Evolutionary conservation across 1,140 invertebrate species (phyloP), one percentile per base, ranked within the genome.

Genomic region (Ladona fulva): DNA sequence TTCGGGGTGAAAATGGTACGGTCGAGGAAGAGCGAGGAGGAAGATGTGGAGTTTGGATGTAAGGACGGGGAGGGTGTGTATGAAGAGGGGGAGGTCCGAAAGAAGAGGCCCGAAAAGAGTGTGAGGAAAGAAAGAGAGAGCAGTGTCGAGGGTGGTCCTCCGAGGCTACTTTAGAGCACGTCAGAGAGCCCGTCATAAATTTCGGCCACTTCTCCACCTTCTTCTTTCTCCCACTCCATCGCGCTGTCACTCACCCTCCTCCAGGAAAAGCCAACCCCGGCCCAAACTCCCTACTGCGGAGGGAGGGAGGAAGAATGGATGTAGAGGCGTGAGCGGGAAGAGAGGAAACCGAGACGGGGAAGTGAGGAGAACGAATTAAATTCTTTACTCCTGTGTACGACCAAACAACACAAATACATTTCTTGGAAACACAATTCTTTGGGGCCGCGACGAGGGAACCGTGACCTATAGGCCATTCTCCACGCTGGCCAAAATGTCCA

Each of bases 161-260:
- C 52, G 12, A 12, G 52, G 52, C 52, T 66, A 66, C 52, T 66
- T 66, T 66, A 66, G 52, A 66, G 52, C 52, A 66, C 52, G 52
- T 66, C 52, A 66, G 52, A 66, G n/a, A 22, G 52, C 5, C 52
- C 52, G 52, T 66, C 52, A 66, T 66, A 66, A 66, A 66, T 66
- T 66, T 66, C 52, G 52, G 52, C 52, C 52, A 66, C 52, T 66
- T 66, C 52, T 66, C 52, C 52, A 66, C 52, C 52, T 66, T 52
- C 44, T 19, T 52, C 44, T 19, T 52, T 11, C 44, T 52, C 44
- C 10, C 44, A 52, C 44, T 52, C 44, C 44, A 19, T 19, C 44
- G 44, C 52, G 16, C 52, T 22, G 16, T 22, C 52, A 66, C 52
- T 66, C 52, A 16, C 52, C 52, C 52, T 66, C 14, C 52, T 66